These are phyloP conservation scores for Halocynthia aurantium DNA, from an alignment of 23 tunicate species.

Conservation along the genomic window DNA sequence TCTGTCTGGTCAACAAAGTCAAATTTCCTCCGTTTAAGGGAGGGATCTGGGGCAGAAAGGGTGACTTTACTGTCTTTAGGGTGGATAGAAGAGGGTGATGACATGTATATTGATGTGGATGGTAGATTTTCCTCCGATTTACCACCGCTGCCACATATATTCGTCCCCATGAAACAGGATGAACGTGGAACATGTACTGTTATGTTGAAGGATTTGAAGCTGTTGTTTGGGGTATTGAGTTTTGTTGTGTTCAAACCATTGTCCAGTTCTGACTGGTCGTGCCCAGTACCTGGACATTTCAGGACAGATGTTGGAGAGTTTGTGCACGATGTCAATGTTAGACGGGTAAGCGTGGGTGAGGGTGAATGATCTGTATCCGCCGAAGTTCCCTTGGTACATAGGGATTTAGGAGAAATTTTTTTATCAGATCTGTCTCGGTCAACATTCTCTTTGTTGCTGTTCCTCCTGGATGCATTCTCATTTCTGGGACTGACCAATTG, in stretches of 20 bases:
- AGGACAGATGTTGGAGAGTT: neutral
- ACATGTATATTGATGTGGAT: too few species aligned
- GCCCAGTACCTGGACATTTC: neutral
- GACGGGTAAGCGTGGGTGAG: constrained; percentile 8
- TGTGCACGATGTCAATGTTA: constrained; percentile 12
- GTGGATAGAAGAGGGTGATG: neutral
- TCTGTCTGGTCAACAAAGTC: neutral
- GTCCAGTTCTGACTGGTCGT: too few species aligned
- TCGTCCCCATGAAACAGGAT: too few species aligned
- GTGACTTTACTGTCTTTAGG: neutral
- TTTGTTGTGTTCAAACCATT: too few species aligned
- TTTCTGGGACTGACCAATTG: neutral
- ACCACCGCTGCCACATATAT: too few species aligned
- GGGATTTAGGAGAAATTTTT: neutral
- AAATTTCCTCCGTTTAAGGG: constrained; percentile 23
- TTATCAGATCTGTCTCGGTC: neutral
- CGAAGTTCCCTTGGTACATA: too few species aligned
- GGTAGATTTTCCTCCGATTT: too few species aligned
- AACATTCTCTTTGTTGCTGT: constrained; percentile 3
- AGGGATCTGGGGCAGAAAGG: constrained; percentile 4
- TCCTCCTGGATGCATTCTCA: neutral
- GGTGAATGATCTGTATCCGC: neutral
- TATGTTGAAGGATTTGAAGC: neutral
- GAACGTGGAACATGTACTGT: neutral
- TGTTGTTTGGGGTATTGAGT: neutral